Percentiles rank a stretch among this genome's conserved stretches.
These are phyloP conservation scores for Potorous gilbertii DNA, from an alignment of 2,797 vertebrate species.

Conservation along the genomic window DNA sequence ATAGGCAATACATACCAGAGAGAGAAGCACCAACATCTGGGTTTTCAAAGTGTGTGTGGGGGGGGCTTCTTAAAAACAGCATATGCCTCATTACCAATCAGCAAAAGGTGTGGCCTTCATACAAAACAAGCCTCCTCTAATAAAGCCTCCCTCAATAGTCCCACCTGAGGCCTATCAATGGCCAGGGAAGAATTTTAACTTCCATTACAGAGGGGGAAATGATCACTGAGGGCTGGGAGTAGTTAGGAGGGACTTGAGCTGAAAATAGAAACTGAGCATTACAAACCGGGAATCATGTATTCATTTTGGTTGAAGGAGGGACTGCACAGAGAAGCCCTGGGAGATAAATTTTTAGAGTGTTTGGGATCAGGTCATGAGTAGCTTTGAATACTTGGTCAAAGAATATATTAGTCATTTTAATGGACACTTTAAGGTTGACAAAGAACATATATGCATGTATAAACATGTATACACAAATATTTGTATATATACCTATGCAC, in stretches of 20 bases:
- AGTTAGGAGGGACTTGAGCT: background rate
- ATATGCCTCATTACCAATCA: too few relatives aligned
- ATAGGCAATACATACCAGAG: too few relatives aligned
- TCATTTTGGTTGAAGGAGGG: background rate
- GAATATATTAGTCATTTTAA: background rate
- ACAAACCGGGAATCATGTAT: background rate
- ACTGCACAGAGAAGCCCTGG: background rate
- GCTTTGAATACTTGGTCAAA: background rate
- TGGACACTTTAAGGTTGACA: background rate
- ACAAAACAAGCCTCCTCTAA: too few relatives aligned
- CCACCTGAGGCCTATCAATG: too few relatives aligned
- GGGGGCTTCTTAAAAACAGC: too few relatives aligned
- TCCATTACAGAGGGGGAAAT: background rate
- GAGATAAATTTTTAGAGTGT: background rate
- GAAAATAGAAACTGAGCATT: background rate
- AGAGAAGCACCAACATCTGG: too few relatives aligned
- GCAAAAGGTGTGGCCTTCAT: too few relatives aligned
- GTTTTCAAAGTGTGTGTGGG: too few relatives aligned
- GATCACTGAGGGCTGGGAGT: background rate
- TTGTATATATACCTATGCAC: too few relatives aligned
- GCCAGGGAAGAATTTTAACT: too few relatives aligned
- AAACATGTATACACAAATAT: background rate
- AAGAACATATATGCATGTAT: background rate
- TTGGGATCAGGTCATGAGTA: background rate
- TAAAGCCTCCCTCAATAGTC: too few relatives aligned